A percentile compares a stretch with the other conserved stretches of the same genome.
Conservation (phyloP, 2,113 vertebrate species). For the Neopipo cinnamomea region DNA sequence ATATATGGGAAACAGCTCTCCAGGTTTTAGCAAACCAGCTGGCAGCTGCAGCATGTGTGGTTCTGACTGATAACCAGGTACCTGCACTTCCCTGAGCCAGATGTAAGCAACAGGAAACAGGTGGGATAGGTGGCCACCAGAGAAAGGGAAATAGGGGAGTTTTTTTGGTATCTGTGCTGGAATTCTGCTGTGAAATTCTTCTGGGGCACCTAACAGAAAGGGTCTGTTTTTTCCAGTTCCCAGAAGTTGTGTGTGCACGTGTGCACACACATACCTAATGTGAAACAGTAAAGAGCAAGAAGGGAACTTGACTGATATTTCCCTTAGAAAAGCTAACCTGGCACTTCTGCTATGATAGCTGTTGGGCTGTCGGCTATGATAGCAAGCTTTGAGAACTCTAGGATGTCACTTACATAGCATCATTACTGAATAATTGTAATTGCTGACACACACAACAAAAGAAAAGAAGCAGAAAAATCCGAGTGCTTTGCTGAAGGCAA, state of each 20-base stretch:
- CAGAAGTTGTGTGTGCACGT: rapidly evolving
- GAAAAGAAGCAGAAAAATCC: neutral
- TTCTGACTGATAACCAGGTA: neutral
- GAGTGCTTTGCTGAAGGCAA: neutral
- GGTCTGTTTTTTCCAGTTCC: neutral
- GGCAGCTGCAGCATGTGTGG: neutral
- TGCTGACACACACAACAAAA: neutral
- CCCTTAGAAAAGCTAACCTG: neutral
- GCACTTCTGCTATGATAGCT: neutral
- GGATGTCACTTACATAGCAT: neutral
- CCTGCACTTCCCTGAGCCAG: neutral
- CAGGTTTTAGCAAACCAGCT: neutral
- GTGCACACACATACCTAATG: neutral
- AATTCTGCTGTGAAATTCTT: neutral
- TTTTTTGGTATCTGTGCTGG: neutral
- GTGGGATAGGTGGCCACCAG: neutral
- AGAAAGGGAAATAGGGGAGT: neutral
- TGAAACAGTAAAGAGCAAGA: neutral
- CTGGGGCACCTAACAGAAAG: neutral
- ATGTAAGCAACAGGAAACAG: neutral
- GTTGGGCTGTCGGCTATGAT: neutral
- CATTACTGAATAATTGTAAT: neutral
- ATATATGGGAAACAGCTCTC: neutral
- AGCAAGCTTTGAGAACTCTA: neutral
- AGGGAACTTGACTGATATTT: neutral